phyloP scores from a whole-genome alignment of 2,888 invertebrate species.

The Lordiphosa fenestrarum region DNA sequence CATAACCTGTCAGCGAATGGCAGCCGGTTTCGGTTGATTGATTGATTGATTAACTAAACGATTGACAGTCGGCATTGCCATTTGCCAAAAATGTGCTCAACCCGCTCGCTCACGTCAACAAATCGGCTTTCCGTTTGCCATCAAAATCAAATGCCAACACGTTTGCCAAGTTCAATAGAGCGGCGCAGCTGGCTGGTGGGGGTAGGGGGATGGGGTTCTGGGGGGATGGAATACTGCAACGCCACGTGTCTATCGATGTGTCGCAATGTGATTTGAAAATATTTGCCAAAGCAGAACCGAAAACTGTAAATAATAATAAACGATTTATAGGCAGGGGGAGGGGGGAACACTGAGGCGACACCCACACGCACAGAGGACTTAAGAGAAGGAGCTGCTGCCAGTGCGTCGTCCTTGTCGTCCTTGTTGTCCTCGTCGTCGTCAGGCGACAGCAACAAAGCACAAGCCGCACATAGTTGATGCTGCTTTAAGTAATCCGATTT shows the following conservation, averaged over 20 bases:
- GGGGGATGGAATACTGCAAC: slow-evolving; percentile 30
- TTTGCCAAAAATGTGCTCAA: not conserved
- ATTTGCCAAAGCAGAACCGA: slow-evolving; percentile 37
- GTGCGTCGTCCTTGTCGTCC: slow-evolving; percentile 1
- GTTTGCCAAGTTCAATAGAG: slow-evolving; percentile 28
- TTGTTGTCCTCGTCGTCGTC: slow-evolving; percentile 1
- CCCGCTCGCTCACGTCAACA: slow-evolving; percentile 6
- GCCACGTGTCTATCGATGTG: slow-evolving; percentile 57
- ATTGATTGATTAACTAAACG: slow-evolving; percentile 30
- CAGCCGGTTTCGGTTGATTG: slow-evolving; percentile 14
- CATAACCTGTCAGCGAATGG: too few relatives aligned
- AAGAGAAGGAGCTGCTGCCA: slow-evolving; percentile 4
- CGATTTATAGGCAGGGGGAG: slow-evolving; percentile 34
- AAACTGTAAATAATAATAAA: slow-evolving; percentile 56
- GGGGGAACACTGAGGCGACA: slow-evolving; percentile 13
- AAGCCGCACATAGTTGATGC: slow-evolving; percentile 49
- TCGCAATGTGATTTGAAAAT: slow-evolving; percentile 46
- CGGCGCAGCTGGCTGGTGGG: slow-evolving; percentile 1
- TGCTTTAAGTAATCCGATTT: slow-evolving; percentile 70
- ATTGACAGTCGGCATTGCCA: slow-evolving; percentile 20
- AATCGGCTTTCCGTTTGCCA: slow-evolving; percentile 9
- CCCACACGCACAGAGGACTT: slow-evolving; percentile 7
- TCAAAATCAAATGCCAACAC: slow-evolving; percentile 27
- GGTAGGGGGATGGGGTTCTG: not conserved
- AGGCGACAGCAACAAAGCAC: slow-evolving; percentile 25